These are phyloP conservation scores for Melanogrammus aeglefinus DNA, from an alignment of 2,797 vertebrate species.

Conservation along the genomic window DNA sequence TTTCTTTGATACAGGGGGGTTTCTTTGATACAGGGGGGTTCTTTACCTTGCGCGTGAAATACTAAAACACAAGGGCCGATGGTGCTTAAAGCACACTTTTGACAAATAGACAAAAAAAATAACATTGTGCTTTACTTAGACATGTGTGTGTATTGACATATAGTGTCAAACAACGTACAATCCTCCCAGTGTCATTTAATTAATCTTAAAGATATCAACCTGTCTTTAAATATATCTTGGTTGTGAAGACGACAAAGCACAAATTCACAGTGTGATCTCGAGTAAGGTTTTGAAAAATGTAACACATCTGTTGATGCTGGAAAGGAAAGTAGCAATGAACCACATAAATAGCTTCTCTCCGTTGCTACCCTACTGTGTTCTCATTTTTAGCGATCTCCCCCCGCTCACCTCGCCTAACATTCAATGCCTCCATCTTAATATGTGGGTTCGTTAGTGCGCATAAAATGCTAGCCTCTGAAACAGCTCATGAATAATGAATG, in stretches of 20 bases:
- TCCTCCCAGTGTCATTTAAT: background rate
- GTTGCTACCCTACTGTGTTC: background rate
- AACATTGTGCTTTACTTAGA: background rate
- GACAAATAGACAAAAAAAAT: background rate
- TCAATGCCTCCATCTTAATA: conserved; percentile 29
- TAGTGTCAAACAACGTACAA: background rate
- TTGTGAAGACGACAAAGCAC: background rate
- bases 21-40: conserved; percentile 52
- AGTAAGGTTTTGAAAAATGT: background rate
- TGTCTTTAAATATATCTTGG: background rate
- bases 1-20: conserved; percentile 54
- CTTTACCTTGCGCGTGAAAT: conserved; percentile 48
- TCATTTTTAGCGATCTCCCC: background rate
- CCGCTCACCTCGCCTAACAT: background rate
- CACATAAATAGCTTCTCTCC: background rate
- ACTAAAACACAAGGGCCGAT: conserved; percentile 30
- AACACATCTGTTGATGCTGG: background rate
- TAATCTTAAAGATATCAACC: background rate
- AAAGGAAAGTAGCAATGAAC: background rate
- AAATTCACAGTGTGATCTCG: background rate
- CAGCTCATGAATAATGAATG: conserved; percentile 59
- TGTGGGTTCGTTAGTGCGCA: conserved; percentile 25
- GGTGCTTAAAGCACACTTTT: background rate
- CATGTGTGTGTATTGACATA: background rate
- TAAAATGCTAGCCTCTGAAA: conserved; percentile 33